Evolutionary conservation across 2,888 invertebrate genomes (phyloP).

Genomic region (Agriopis marginaria): DNA sequence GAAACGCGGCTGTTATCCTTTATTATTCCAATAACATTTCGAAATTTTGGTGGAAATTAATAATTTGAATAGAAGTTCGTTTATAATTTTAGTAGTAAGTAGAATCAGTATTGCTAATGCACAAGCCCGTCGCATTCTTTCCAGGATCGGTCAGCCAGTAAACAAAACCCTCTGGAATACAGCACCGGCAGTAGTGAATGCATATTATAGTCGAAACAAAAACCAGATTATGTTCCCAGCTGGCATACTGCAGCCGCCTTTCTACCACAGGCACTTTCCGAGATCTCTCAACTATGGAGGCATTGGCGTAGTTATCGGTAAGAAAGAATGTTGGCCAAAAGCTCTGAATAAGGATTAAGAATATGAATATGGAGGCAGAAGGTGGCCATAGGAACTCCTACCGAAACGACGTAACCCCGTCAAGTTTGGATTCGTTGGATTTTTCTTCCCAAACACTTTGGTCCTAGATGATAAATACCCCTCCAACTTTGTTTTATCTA

Average conservation of each 20-base stretch:
- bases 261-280: slow-evolving; percentile 95
- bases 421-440: too few species aligned
- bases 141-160: slow-evolving; percentile 89
- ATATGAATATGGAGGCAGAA: too few species aligned
- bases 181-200: slow-evolving; percentile 96
- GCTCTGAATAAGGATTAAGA: neutral
- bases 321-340: slow-evolving; percentile 7
- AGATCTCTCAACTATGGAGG: slow-evolving; percentile 94
- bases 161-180: slow-evolving; percentile 94
- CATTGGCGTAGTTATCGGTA: slow-evolving; percentile 95
- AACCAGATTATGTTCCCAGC: slow-evolving; percentile 99
- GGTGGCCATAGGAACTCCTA: too few species aligned
- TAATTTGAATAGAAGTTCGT: too few species aligned
- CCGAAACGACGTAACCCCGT: too few species aligned
- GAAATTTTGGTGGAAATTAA: too few species aligned
- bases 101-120: too few species aligned
- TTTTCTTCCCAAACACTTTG: too few species aligned
- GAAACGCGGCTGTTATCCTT: too few species aligned
- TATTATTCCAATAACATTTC: too few species aligned
- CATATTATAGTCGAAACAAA: slow-evolving; percentile 97
- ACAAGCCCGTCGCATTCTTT: slow-evolving; percentile 18
- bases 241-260: slow-evolving; percentile 97
- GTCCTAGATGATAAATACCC: too few species aligned
- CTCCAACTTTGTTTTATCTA: too few species aligned
- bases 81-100: neutral